These are phyloP conservation scores for Oxytorus armatus DNA, from an alignment of 2,888 invertebrate species.

Conservation along the genomic window DNA sequence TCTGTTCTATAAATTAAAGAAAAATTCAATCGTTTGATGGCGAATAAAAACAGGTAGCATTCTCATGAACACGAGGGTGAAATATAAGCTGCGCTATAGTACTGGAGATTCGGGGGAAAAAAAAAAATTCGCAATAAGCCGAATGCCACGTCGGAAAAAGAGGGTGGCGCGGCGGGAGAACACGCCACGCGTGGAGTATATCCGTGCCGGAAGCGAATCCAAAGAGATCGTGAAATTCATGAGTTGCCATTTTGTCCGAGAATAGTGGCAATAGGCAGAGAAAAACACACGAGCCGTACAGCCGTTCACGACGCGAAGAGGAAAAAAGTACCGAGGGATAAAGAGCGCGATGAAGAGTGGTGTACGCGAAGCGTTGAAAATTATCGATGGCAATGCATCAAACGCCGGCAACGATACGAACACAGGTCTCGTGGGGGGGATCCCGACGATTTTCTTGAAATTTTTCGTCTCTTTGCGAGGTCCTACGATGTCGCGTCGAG, in stretches of 20 bases:
- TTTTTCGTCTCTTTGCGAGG: conserved; percentile 75
- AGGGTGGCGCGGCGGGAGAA: conserved; percentile 49
- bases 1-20: neutral
- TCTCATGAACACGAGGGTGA: neutral
- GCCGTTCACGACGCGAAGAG: neutral
- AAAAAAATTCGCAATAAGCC: conserved; percentile 46
- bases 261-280: conserved; percentile 35
- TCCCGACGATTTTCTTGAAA: conserved; percentile 80
- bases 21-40: neutral
- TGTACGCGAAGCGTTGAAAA: conserved; percentile 75
- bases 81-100: neutral
- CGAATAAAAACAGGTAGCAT: neutral
- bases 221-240: conserved; percentile 78
- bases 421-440: conserved; percentile 48
- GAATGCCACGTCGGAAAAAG: conserved; percentile 53
- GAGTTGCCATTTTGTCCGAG: conserved; percentile 51
- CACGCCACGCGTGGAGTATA: conserved; percentile 17
- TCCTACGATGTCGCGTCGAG: conserved; percentile 35
- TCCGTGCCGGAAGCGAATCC: conserved; percentile 72
- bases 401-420: conserved; percentile 73
- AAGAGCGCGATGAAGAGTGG: conserved; percentile 58
- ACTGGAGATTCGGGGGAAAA: neutral
- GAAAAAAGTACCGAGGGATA: conserved; percentile 41
- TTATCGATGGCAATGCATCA: conserved; percentile 80
- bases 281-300: conserved; percentile 23